phyloP scores from a whole-genome alignment of 1,140 invertebrate genomes.

The Eciton burchellii region DNA sequence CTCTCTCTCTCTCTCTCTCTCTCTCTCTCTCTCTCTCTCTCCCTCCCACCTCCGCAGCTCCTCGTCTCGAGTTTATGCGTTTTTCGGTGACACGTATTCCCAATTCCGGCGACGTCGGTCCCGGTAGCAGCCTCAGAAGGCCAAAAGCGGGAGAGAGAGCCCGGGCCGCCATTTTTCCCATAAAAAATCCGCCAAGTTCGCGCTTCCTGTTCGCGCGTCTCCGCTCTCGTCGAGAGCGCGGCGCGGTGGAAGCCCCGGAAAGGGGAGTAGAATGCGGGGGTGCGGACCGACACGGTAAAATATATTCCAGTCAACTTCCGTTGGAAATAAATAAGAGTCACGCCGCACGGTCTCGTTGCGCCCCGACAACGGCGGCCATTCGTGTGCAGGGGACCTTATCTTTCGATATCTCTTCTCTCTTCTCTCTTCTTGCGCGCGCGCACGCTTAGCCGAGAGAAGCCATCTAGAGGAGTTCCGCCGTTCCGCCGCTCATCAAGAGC shows the following conservation, averaged over 20 bases:
- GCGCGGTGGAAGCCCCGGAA: constrained; percentile 72
- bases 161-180: constrained; percentile 78
- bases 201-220: constrained; percentile 84
- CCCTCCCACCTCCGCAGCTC: too few relatives aligned
- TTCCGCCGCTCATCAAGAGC: constrained; percentile 69
- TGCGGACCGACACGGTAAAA: constrained; percentile 79
- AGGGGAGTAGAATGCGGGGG: constrained; percentile 65
- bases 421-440: too few relatives aligned
- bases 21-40: too few relatives aligned
- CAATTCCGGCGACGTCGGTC: constrained; percentile 39
- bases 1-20: too few relatives aligned
- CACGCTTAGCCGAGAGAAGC: constrained; percentile 58
- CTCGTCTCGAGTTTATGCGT: constrained; percentile 13
- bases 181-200: constrained; percentile 84
- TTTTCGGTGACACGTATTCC: constrained; percentile 32
- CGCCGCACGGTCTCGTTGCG: constrained; percentile 80
- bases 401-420: constrained; percentile 79
- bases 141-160: constrained; percentile 24
- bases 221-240: constrained; percentile 77
- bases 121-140: neutral
- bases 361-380: constrained; percentile 78
- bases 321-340: constrained; percentile 86
- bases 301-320: constrained; percentile 86
- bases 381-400: constrained; percentile 82
- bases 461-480: constrained; percentile 57